A percentile compares a stretch with the other conserved stretches of the same genome.
These are phyloP conservation scores for Prinia subflava DNA, from an alignment of 2,113 vertebrate species.

Conservation along the genomic window DNA sequence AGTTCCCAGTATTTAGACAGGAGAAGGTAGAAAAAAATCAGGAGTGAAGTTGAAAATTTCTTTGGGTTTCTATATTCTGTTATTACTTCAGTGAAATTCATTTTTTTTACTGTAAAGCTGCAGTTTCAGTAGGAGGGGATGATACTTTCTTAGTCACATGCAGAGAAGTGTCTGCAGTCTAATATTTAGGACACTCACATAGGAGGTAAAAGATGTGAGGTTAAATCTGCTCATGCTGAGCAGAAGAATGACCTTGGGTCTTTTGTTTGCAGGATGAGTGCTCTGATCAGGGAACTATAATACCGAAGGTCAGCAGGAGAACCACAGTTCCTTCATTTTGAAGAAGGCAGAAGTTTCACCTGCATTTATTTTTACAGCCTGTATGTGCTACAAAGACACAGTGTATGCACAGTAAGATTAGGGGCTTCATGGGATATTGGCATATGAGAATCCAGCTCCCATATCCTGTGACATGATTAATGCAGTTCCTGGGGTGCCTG, in stretches of 20 bases:
- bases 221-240: slow-evolving; percentile 33
- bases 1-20: not conserved
- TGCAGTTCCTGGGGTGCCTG: not conserved
- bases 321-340: not conserved
- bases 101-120: not conserved
- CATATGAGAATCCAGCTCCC: not conserved
- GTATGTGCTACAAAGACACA: not conserved
- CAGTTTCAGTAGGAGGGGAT: not conserved
- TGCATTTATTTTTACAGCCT: not conserved
- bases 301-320: not conserved
- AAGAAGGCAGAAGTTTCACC: not conserved
- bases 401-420: not conserved
- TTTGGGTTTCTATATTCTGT: not conserved
- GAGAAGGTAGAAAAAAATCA: not conserved
- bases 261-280: not conserved
- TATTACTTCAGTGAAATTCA: not conserved
- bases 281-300: not conserved
- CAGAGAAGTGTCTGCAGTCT: slow-evolving; percentile 18
- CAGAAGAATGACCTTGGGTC: slow-evolving; percentile 12
- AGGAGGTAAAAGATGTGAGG: slow-evolving; percentile 12
- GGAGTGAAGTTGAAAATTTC: not conserved
- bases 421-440: not conserved
- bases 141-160: not conserved
- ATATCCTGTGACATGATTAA: not conserved
- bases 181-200: slow-evolving; percentile 33